Evolutionary conservation across 2,113 vertebrate genomes (phyloP), one percentile per base, ranked within the genome.

Genomic region (Tetraodon nigroviridis): DNA sequence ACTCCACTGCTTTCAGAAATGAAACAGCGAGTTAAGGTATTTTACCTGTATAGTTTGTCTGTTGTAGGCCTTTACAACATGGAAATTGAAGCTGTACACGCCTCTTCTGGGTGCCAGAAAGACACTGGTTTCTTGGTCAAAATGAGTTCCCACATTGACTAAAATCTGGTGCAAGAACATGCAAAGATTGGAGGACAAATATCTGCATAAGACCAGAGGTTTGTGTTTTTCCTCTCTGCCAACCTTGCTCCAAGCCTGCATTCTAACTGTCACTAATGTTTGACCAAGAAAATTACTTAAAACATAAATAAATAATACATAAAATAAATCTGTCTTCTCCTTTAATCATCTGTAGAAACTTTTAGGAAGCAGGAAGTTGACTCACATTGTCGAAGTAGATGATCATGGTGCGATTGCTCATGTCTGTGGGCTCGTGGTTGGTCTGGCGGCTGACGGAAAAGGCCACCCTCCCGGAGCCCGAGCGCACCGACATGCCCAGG

Each of bases 21-120:
- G 45, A 12, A 16, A 47, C 24, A 50, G 12, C n/a, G 6, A 14
- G 16, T 22, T 15, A 22, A 42, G 18, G 17, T 44, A 2, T 42
- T 44, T 22, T 78, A 94, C 93, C 90, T 94, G 93, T 48, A 94
- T 93, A 0, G 93, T 94, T 76, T 94, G 93, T 67, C 93, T 90
- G 54, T 94, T 94, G 85, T 94, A 94, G 45, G 93, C 93, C 71
- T 94, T 94, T 15, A 94, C 93, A 22, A 94, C 93, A 20, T 94
- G 93, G 83, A 93, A 94, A 64, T 91, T 92, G 86, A 94, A 94
- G 64, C 93, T 94, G 85, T 94, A 94, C 63, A 94, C 92, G 0
- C 93, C 93, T 69, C 90, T 85, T 42, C 92, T 87, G 3, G 93
- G 93, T 27, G 93, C 92, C 51, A 93, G 81, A 29, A 94, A 94